Conservation (phyloP, 2,113 vertebrate genomes). For the Manacus vitellinus region DNA sequence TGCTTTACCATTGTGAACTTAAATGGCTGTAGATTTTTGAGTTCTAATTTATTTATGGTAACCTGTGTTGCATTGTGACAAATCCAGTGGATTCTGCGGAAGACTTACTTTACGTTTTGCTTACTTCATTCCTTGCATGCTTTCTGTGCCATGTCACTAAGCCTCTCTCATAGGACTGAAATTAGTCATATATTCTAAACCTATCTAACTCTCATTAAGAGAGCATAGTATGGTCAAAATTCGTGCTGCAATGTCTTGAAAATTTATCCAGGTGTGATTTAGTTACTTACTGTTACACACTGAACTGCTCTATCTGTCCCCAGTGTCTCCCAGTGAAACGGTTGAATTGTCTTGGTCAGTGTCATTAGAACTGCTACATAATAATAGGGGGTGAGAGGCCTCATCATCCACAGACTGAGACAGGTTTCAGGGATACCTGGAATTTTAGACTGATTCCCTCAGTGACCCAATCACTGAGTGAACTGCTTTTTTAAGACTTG, state of each 20-base stretch:
- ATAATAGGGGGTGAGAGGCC: neutral
- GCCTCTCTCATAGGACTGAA: neutral
- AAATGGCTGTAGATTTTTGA: neutral
- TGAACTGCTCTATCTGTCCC: neutral
- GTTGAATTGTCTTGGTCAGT: neutral
- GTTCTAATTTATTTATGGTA: neutral
- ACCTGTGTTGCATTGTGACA: neutral
- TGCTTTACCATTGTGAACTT: neutral
- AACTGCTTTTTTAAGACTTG: neutral
- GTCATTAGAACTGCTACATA: neutral
- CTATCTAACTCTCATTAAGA: neutral
- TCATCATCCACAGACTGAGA: neutral
- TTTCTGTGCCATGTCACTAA: neutral
- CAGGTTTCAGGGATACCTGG: neutral
- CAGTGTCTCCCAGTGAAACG: neutral
- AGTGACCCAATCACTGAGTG: neutral
- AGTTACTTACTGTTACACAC: neutral
- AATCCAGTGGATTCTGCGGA: neutral
- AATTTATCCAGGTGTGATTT: neutral
- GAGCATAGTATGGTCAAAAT: neutral
- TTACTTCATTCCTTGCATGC: neutral
- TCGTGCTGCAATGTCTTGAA: neutral
- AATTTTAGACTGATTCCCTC: neutral
- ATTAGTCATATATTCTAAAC: neutral
- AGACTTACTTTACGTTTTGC: neutral